These are phyloP conservation scores for Bombus waltoni DNA, from an alignment of 1,140 invertebrate species.

Conservation along the genomic window DNA sequence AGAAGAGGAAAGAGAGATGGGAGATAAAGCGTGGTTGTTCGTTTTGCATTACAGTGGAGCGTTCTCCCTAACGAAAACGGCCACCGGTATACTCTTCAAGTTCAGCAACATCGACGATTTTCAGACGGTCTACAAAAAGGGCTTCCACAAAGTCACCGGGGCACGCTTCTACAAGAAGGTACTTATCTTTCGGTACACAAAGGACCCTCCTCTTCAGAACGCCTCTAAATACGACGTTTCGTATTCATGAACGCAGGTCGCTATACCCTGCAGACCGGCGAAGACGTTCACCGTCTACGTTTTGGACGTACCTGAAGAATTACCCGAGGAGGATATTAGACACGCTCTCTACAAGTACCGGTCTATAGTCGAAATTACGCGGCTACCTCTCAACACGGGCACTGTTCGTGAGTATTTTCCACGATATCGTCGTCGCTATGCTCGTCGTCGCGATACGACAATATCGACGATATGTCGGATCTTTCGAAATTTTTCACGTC, in stretches of 20 bases:
- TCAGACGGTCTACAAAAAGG: constrained; percentile 92
- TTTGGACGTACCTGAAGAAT: constrained; percentile 90
- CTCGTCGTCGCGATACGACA: background rate
- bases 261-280: constrained; percentile 91
- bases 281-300: constrained; percentile 92
- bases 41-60: constrained; percentile 84
- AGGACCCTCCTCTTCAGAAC: constrained; percentile 64
- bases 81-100: constrained; percentile 93
- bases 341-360: constrained; percentile 91
- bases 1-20: no score
- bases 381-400: constrained; percentile 83
- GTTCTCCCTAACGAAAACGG: constrained; percentile 92
- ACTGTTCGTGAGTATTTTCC: constrained; percentile 76
- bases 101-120: constrained; percentile 93
- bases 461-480: background rate
- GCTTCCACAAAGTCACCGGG: constrained; percentile 92
- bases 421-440: background rate
- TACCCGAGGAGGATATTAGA: constrained; percentile 91
- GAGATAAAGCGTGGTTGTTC: constrained; percentile 27
- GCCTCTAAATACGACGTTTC: constrained; percentile 48
- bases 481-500: background rate
- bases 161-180: constrained; percentile 91
- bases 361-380: constrained; percentile 89
- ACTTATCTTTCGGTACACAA: constrained; percentile 69
- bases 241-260: constrained; percentile 84